Percentiles rank a stretch among this genome's conserved stretches.
Conservation (phyloP, 2,888 invertebrate species). For the Cyrtodaria siliqua region DNA sequence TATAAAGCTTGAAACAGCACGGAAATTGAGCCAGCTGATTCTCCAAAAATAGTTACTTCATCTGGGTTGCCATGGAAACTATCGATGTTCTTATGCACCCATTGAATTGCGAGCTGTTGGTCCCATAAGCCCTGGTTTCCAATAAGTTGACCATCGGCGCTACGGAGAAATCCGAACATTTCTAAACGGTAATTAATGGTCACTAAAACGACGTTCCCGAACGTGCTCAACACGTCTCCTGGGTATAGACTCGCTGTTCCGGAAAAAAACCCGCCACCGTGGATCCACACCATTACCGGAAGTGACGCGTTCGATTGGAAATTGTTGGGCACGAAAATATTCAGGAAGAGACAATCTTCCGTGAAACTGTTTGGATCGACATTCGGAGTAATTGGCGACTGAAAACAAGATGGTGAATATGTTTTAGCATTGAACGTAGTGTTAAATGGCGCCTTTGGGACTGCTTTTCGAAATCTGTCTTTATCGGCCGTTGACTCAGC, state of each 20-base stretch:
- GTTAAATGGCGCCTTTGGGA: too few species aligned
- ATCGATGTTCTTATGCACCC: constrained; percentile 69
- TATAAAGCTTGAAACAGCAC: constrained; percentile 62
- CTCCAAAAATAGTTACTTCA: constrained; percentile 70
- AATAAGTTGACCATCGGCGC: constrained; percentile 39
- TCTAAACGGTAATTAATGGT: constrained; percentile 67
- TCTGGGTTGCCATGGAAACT: constrained; percentile 66
- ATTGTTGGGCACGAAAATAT: too few species aligned
- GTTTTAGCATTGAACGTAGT: too few species aligned
- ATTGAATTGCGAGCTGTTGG: constrained; percentile 68
- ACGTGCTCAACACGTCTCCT: constrained; percentile 24
- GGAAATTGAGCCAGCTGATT: constrained; percentile 71
- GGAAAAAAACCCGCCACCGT: constrained; percentile 44
- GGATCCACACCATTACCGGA: constrained; percentile 51
- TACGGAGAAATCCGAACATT: constrained; percentile 67
- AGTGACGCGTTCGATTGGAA: too few species aligned
- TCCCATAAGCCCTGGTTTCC: constrained; percentile 76
- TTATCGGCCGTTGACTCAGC: too few species aligned
- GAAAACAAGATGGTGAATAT: too few species aligned
- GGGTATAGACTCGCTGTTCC: constrained; percentile 27
- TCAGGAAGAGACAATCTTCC: too few species aligned
- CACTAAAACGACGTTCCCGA: constrained; percentile 56
- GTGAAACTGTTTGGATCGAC: too few species aligned
- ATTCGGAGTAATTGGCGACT: too few species aligned
- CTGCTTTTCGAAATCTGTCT: too few species aligned